Evolutionary conservation across 2,113 vertebrate genomes (phyloP), one percentile per base, ranked within the genome.

Genomic region (Gallinago paraguaiae): DNA sequence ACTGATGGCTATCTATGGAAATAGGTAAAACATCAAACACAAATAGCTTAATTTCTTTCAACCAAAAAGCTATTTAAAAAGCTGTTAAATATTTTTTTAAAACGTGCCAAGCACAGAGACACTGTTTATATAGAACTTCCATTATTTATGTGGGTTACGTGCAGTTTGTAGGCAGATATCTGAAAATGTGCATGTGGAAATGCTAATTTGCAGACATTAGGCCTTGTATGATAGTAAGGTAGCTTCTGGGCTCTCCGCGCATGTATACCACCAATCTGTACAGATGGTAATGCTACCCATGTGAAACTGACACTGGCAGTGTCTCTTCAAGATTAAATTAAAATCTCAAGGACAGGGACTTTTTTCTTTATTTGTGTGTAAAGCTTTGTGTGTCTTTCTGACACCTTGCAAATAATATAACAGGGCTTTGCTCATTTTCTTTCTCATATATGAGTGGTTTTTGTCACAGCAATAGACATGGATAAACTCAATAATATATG

Each of bases 401-500:
- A 86, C 68, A 88, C 24, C 30, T 74, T 41, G 51, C 81, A 95
- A 93, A 88, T 90, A 74, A 93, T 74, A 8, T 27, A 86, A 54
- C 30, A 93, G 56, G 43, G 13, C 16, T 87, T 30, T 90, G 45
- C 70, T 93, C 23, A 50, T 92, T 93, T 93, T 90, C 83, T 76
- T 92, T 33, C 72, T 89, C 59, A 22, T 28, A 72, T 69, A 57
- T 50, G 24, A 95, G 71, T 81, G 57, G 54, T 82, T 95, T 91
- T 57, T 91, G 77, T 72, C 65, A 85, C 61, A 93, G 45, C 43
- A 82, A 76, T 65, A 79, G 61, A 56, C 13, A 60, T 65, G 54
- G 48, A 71, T 76, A 92, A 91, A 79, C 48, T 92, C 91, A 87
- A 30, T 79, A 83, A 90, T 88, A 72, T 72, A 86, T 92, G 65